Evolutionary conservation across 2,797 vertebrate genomes (phyloP).

Genomic region (Cebuella pygmaea): DNA sequence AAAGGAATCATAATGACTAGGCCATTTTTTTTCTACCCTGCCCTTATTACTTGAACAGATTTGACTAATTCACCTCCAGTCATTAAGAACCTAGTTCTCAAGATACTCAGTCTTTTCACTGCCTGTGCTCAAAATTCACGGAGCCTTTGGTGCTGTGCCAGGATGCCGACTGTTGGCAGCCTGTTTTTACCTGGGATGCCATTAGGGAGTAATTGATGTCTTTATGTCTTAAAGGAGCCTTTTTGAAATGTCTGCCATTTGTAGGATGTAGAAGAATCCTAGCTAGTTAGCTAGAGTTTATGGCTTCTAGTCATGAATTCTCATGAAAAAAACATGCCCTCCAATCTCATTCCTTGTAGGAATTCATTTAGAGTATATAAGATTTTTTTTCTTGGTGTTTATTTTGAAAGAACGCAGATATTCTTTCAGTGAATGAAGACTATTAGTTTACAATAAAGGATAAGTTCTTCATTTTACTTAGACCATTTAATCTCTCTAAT

Average conservation of each 20-base stretch:
- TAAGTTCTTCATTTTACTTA: constrained; percentile 72
- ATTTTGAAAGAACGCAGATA: constrained; percentile 45
- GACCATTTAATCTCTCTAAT: constrained; percentile 82
- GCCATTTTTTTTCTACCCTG: constrained; percentile 79
- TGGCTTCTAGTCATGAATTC: constrained; percentile 32
- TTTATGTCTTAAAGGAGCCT: constrained; percentile 66
- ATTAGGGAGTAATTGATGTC: constrained; percentile 78
- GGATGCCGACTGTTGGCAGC: constrained; percentile 53
- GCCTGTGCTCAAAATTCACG: constrained; percentile 63
- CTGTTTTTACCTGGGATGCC: constrained; percentile 56
- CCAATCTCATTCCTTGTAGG: background rate
- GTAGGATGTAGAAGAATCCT: constrained; percentile 45
- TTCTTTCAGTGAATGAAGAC: constrained; percentile 45
- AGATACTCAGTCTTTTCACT: constrained; percentile 76
- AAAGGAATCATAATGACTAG: constrained; percentile 83
- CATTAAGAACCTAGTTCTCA: constrained; percentile 79
- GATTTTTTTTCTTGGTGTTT: background rate
- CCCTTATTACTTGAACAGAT: constrained; percentile 81
- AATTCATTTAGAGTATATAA: constrained; percentile 14
- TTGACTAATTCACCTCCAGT: constrained; percentile 80
- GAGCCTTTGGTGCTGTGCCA: constrained; percentile 74
- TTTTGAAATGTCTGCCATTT: constrained; percentile 73
- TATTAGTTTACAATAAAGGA: constrained; percentile 40
- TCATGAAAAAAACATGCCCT: constrained; percentile 43
- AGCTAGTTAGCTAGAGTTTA: constrained; percentile 51